phyloP scores from a whole-genome alignment of 2,888 invertebrate genomes.

The Polymixis lichenea region DNA sequence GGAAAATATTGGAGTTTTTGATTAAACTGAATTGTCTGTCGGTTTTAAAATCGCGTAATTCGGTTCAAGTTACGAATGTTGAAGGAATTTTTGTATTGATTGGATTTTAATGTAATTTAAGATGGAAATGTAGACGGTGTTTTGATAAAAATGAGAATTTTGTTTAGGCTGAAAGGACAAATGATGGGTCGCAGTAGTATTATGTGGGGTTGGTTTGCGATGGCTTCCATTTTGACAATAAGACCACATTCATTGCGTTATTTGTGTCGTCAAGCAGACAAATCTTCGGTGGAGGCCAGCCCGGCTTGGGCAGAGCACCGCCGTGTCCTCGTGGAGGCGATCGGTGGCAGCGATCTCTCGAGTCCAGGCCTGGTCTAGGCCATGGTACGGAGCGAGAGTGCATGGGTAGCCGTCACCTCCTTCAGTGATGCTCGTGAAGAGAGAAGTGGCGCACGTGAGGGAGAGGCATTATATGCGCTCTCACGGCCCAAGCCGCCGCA shows the following conservation, averaged over 20 bases:
- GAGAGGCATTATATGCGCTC: too few relatives aligned
- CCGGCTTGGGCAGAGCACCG: too few relatives aligned
- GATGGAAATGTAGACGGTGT: not conserved
- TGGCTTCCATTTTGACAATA: not conserved
- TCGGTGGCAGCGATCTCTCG: too few relatives aligned
- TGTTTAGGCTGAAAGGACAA: not conserved
- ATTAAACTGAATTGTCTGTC: slow-evolving; percentile 61
- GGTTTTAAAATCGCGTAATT: slow-evolving; percentile 53
- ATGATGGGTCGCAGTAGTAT: not conserved
- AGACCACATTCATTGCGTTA: not conserved
- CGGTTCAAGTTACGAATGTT: slow-evolving; percentile 7
- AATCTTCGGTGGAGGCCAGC: too few relatives aligned
- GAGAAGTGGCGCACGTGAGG: too few relatives aligned
- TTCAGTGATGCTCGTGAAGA: too few relatives aligned
- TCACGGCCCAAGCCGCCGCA: too few relatives aligned
- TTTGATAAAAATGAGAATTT: not conserved
- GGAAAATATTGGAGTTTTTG: slow-evolving; percentile 64
- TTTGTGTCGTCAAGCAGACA: not conserved
- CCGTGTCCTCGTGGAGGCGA: too few relatives aligned
- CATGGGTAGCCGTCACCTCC: too few relatives aligned
- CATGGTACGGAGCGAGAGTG: too few relatives aligned
- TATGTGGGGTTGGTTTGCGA: not conserved
- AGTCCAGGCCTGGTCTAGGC: too few relatives aligned
- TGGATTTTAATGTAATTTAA: slow-evolving; percentile 18
- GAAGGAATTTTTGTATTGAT: slow-evolving; percentile 37